Base-by-base conservation (phyloP, 2,888 invertebrate genomes). In the Chrysotoxum bicinctum region DNA sequence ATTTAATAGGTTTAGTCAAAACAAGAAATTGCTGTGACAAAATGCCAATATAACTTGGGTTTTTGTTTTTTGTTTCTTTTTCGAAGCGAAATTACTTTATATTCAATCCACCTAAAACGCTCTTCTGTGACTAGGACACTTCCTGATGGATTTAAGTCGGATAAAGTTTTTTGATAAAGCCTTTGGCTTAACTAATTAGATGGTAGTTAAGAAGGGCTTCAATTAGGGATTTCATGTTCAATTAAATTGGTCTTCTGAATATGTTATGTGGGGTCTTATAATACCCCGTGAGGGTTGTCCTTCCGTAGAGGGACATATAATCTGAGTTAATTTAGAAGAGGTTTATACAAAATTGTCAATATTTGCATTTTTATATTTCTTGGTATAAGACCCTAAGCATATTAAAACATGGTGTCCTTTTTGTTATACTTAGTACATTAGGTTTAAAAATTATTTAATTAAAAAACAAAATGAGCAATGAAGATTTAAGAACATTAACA, bases 1-100 rank as follows among this genome's bases (percentile, higher is more conserved):
- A 84, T 79, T 79, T 78, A 75, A 84, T 79, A 70, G 69, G 79
- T 52, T 84, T 64, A 45, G 62, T 54, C 62, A 73, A 83, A 77
- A 78, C 62, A 48, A 19, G 30, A 83, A 78, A 79, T 79, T 66
- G 14, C 23, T 79, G 52, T 66, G 70, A 75, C 70, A 83, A 78
- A 69, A 69, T 69, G 45, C 56, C 74, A 84, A 75, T 70, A 75
- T 66, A 74, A 83, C 30, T 83, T 69, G 1, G 1, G 26, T 1
- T n/a, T 52, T 52, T 14, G 23, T 12, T 30, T 30, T 8, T 52
- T 26, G 7, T 52, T 26, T 52, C 14, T 30, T 6, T 64, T n/a
- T 45, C 30, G 64, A 1, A 12, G 40, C 6, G 32, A 60, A 74
- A 68, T 62, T 73, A 48, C 23, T 68, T 83, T 78, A 58, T 60